Evolutionary conservation across 2,797 vertebrate species (phyloP), one percentile per base, ranked within the genome.

Genomic region (Megalops cyprinoides): DNA sequence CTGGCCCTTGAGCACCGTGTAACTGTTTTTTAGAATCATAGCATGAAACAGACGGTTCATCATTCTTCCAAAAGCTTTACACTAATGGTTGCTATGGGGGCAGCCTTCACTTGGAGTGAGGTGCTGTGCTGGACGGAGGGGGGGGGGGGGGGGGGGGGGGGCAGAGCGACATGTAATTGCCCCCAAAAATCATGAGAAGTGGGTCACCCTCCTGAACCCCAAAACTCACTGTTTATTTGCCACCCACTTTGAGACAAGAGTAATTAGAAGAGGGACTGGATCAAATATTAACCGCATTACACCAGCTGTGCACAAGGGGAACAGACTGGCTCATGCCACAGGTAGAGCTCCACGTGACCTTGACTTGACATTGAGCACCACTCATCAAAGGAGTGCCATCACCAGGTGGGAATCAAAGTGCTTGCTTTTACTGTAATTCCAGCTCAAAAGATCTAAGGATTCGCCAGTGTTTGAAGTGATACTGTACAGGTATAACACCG

Each of bases 341-440:
- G n/a, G n/a, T n/a, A n/a, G n/a, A n/a, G n/a, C n/a, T n/a, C n/a
- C n/a, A n/a, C n/a, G n/a, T n/a, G n/a, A n/a, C n/a, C n/a, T n/a
- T n/a, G n/a, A n/a, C n/a, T n/a, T n/a, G n/a, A n/a, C n/a, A n/a
- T n/a, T n/a, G n/a, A n/a, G n/a, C n/a, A n/a, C n/a, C n/a, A n/a
- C n/a, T n/a, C n/a, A n/a, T n/a, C n/a, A n/a, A n/a, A n/a, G n/a
- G n/a, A n/a, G n/a, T n/a, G n/a, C n/a, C n/a, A n/a, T n/a, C n/a
- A n/a, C n/a, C n/a, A n/a, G n/a, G n/a, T n/a, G n/a, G n/a, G 39
- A 90, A 93, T 92, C 91, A 92, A 91, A 93, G 89, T 91, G 88
- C 87, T 92, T 91, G 82, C 87, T 88, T 88, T 89, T 86, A 87
- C 81, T 88, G 51, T 2, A 39, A 34, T 3, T 6, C 39, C 14